Evolutionary conservation across 1,140 invertebrate species (phyloP), one percentile per base, ranked within the genome.

Genomic region (Megalopta genalis): DNA sequence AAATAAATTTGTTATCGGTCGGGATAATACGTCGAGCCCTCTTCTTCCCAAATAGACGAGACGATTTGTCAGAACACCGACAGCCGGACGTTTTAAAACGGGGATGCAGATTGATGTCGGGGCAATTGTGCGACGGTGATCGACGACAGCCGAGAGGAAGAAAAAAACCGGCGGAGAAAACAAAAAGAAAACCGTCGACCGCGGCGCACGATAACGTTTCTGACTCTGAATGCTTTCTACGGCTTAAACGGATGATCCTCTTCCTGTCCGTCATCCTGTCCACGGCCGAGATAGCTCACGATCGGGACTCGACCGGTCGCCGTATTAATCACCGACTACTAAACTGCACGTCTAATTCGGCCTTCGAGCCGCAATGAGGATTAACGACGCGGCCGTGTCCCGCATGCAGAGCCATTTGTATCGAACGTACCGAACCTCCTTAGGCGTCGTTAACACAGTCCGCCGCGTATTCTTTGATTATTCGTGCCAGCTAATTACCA

Each of bases 321-420:
- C 75, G 80, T 82, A 86, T 89, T 87, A 89, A 89, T 89, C 88
- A 89, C 81, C 76, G 25, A 68, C 66, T 79, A 82, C 77, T 87
- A 86, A 86, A 82, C 82, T 73, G 85, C 75, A 82, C 86, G 80
- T 88, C 88, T 86, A 88, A 90, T 88, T 88, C 86, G 86, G 88
- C 83, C 88, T 88, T 90, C 87, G 82, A 78, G 85, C 80, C 78
- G 85, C 90, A 90, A 91, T 90, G 87, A 91, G 88, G 87, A 92
- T 92, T 92, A 91, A 91, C 90, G 90, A 91, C 75, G 87, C 79
- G 59, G 64, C 79, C 42, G 81, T 75, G 63, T 87, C 85, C 87
- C 87, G 88, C 86, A 83, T 86, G 65, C 84, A 18, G 74, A 83
- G 80, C 82, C 88, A 89, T 90, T 90, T 87, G 85, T 90, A 88